Conservation (phyloP, 2,888 invertebrate species). For the Melieria picta region DNA sequence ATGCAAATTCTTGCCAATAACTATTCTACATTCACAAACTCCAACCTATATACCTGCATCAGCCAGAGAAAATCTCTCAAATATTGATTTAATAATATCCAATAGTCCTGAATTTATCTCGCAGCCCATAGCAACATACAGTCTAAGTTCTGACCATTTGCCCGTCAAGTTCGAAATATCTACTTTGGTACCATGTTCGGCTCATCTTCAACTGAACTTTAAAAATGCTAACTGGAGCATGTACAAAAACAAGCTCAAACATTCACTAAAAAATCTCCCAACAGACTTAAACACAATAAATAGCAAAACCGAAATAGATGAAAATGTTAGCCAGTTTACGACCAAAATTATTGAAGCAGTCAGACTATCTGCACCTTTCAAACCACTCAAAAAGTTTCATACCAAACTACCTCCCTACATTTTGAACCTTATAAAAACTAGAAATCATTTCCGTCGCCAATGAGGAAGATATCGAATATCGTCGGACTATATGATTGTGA, state of each 20-base stretch:
- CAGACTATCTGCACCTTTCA: background rate
- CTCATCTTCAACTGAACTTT: slow-evolving; percentile 2
- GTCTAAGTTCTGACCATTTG: slow-evolving; percentile 21
- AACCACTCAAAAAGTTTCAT: background rate
- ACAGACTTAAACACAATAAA: background rate
- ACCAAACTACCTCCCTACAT: slow-evolving; percentile 6
- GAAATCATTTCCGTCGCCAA: slow-evolving; percentile 12
- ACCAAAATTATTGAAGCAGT: slow-evolving; percentile 9
- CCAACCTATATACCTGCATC: slow-evolving; percentile 21
- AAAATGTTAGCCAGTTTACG: background rate
- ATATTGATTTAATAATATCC: too few relatives aligned
- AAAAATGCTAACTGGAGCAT: slow-evolving; percentile 27
- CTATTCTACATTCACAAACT: slow-evolving; percentile 6
- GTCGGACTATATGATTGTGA: slow-evolving; percentile 10
- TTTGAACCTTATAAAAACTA: background rate
- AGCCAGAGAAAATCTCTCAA: slow-evolving; percentile 10
- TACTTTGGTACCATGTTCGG: background rate
- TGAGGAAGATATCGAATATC: slow-evolving; percentile 6
- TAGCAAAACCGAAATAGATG: background rate
- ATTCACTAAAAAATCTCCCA: background rate
- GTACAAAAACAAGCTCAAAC: background rate
- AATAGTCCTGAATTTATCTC: slow-evolving; percentile 15
- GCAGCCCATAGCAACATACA: slow-evolving; percentile 18
- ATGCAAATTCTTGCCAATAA: slow-evolving; percentile 11
- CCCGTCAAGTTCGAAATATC: slow-evolving; percentile 10